Evolutionary conservation across 2,888 invertebrate species (phyloP).

Genomic region (Halictus quadricinctus): DNA sequence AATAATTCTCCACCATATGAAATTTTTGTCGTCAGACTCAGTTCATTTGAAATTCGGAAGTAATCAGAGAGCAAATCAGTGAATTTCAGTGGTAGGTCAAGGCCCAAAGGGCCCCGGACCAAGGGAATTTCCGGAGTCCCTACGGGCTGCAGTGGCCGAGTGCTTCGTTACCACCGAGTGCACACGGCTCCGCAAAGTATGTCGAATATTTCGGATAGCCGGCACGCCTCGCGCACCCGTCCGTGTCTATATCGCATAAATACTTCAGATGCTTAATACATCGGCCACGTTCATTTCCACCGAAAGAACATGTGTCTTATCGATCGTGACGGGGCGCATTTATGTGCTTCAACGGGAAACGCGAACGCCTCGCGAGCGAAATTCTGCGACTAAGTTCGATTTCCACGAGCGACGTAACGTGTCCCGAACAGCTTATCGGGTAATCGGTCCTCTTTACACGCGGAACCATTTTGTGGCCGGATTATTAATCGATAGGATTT

Average conservation of each 20-base stretch:
- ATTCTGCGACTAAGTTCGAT: neutral
- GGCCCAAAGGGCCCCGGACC: neutral
- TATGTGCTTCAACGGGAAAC: neutral
- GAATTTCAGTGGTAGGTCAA: neutral
- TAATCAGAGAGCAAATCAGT: neutral
- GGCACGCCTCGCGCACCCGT: neutral
- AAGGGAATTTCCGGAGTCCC: neutral
- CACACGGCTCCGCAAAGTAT: neutral
- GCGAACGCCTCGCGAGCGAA: neutral
- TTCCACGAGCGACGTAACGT: neutral
- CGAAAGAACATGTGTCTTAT: slow-evolving; percentile 15
- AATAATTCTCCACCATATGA: no score
- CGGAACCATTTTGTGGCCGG: neutral
- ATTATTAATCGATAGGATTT: slow-evolving; percentile 1
- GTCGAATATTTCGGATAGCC: slow-evolving; percentile 8
- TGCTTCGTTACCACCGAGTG: neutral
- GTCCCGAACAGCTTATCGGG: neutral
- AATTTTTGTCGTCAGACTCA: no score
- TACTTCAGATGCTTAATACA: slow-evolving; percentile 13
- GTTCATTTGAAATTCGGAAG: neutral
- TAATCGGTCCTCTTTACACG: neutral
- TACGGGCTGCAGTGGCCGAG: neutral
- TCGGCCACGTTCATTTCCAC: slow-evolving; percentile 7
- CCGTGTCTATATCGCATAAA: slow-evolving; percentile 18
- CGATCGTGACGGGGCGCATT: slow-evolving; percentile 6